Percentiles rank a stretch among this genome's conserved stretches.
Conservation (phyloP, 2,797 vertebrate genomes). For the Tympanoctomys barrerae region DNA sequence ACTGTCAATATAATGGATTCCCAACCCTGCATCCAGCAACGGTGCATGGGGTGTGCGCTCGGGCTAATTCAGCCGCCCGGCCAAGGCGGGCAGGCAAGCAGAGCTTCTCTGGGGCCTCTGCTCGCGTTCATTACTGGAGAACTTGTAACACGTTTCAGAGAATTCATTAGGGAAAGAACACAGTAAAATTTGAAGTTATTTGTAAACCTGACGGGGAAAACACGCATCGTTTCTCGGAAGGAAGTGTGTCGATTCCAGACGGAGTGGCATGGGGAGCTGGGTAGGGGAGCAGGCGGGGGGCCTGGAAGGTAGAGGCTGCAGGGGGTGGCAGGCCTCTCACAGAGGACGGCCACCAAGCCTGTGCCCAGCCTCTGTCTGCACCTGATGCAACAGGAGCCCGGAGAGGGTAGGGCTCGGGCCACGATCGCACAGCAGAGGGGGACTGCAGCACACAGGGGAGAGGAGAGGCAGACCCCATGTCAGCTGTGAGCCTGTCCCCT, state of each 20-base stretch:
- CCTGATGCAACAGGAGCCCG: not conserved
- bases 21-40: conserved; percentile 81
- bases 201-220: conserved; percentile 74
- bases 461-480: fast-evolving
- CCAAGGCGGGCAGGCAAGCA: conserved; percentile 53
- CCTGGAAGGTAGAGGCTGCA: not conserved
- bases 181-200: conserved; percentile 79
- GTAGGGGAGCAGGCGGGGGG: not conserved
- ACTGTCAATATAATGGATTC: conserved; percentile 90
- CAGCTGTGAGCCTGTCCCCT: not conserved
- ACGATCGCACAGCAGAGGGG: not conserved
- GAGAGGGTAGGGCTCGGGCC: not conserved
- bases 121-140: conserved; percentile 81
- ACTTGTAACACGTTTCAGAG: conserved; percentile 77
- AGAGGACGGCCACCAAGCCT: not conserved
- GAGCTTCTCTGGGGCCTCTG: conserved; percentile 70
- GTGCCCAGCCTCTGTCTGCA: not conserved
- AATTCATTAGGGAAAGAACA: conserved; percentile 86
- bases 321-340: not conserved
- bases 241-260: conserved; percentile 73
- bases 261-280: not conserved
- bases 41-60: conserved; percentile 79
- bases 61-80: conserved; percentile 84
- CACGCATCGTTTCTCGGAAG: conserved; percentile 54
- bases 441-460: not conserved